Conservation (phyloP, 2,113 vertebrate species). For the Ceyx cyanopectus region DNA sequence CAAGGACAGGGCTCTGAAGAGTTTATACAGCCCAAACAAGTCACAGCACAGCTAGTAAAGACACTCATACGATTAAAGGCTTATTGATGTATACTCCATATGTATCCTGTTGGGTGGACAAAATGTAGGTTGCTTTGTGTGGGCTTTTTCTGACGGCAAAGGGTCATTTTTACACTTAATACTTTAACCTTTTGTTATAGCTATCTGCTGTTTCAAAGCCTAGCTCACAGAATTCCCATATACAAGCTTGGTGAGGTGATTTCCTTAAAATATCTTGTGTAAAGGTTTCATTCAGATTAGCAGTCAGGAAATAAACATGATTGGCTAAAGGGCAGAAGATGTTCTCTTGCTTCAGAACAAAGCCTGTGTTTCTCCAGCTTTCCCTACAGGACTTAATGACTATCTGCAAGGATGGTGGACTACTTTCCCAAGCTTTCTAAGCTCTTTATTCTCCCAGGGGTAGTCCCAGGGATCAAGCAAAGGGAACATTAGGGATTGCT, state of each 20-base stretch:
- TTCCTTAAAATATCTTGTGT: not conserved
- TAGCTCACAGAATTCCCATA: not conserved
- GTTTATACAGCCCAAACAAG: not conserved
- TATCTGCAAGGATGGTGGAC: not conserved
- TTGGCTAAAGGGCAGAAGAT: not conserved
- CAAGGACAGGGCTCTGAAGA: not conserved
- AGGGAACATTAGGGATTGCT: not conserved
- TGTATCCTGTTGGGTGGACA: not conserved
- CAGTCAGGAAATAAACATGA: not conserved
- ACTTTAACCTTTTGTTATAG: not conserved
- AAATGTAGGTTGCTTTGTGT: not conserved
- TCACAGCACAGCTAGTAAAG: not conserved
- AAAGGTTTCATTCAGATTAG: not conserved
- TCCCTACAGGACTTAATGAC: not conserved
- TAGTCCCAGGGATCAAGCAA: not conserved
- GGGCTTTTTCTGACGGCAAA: not conserved
- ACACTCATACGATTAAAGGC: not conserved
- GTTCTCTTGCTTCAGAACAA: not conserved
- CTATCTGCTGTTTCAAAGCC: not conserved
- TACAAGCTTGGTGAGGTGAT: not conserved
- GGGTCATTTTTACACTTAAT: not conserved
- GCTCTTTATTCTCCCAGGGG: not conserved
- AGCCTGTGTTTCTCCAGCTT: not conserved
- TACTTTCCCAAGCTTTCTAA: not conserved
- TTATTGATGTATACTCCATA: not conserved